phyloP scores from a whole-genome alignment of 2,113 vertebrate species.

The Xiphias gladius region DNA sequence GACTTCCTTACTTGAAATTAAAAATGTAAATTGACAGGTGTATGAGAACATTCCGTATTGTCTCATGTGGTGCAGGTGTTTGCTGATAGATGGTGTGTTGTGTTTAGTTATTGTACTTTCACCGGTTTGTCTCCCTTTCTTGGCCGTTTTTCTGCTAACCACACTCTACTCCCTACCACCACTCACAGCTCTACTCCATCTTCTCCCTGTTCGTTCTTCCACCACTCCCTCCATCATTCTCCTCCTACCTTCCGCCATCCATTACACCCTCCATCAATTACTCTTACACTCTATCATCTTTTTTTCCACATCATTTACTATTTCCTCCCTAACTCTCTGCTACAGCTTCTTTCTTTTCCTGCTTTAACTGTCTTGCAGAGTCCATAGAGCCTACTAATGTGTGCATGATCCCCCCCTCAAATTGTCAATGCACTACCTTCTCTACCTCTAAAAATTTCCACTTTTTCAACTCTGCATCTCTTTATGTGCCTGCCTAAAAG shows the following conservation, averaged over 20 bases:
- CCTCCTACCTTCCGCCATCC: conserved; percentile 46
- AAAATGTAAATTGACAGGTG: background rate
- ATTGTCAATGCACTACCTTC: conserved; percentile 13
- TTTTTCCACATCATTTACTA: conserved; percentile 40
- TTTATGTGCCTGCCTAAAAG: conserved; percentile 25
- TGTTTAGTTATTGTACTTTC: conserved; percentile 9
- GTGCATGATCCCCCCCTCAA: conserved; percentile 25
- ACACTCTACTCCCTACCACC: conserved; percentile 6
- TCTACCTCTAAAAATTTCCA: conserved; percentile 22
- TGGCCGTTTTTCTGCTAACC: conserved; percentile 4
- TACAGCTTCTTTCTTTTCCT: conserved; percentile 14
- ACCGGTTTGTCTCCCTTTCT: background rate
- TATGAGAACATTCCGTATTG: background rate
- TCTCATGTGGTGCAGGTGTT: conserved; percentile 22
- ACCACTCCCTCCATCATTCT: conserved; percentile 60
- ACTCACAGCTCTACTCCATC: conserved; percentile 29
- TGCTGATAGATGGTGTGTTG: conserved; percentile 18
- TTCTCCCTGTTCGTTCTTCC: conserved; percentile 51
- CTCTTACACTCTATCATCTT: conserved; percentile 42
- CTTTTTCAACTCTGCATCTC: conserved; percentile 35
- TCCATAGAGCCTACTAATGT: background rate
- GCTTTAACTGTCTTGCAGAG: background rate
- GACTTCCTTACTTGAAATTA: background rate
- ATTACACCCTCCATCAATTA: conserved; percentile 53
- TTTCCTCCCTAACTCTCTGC: conserved; percentile 40